Base-by-base conservation (phyloP, 2,888 invertebrate species). In the Erebia aethiops region DNA sequence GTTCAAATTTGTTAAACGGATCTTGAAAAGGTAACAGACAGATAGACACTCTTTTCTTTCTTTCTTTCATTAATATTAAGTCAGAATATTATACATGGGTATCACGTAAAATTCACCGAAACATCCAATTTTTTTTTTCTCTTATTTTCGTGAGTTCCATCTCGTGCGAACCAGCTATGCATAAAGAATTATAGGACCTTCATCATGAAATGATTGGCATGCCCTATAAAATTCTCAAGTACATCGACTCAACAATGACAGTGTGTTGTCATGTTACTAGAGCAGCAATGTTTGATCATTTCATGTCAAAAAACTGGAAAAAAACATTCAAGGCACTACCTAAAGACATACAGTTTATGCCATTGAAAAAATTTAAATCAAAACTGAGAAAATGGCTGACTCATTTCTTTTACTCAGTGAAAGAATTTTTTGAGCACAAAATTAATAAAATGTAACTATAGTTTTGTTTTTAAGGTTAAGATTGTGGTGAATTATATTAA, bases 171-270 rank as follows among this genome's bases (percentile, higher is more conserved):
- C 7, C 18, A 21, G 11, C 35, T 69, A 60, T 69, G 69, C 63
- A 69, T 71, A 64, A 67, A 67, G 56, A 68, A 68, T 65, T 62
- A 35, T 35, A 70, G 68, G 62, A 67, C 52, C 62, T 70, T 26
- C 49, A 54, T 21, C 52, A 57, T 16, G 58, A 66, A 70, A 72
- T 70, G 58, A 70, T 63, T 58, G 70, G 72, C 74, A 70, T 67
- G 67, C 68, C 54, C 49, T 70, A 74, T 76, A 76, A 78, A 77
- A 73, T 75, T 75, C 74, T 72, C 71, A 75, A 73, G 71, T 57
- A 64, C 72, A 66, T 60, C 67, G 58, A 71, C 72, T 70, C 70
- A 68, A 73, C 73, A 69, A 72, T 71, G 10, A 18, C 46, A 46
- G 8, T 18, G 18, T 18, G 54, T 18, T 54, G 54, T 18, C 46